Conservation (phyloP, 2,113 vertebrate genomes). For the Rhea americana region DNA sequence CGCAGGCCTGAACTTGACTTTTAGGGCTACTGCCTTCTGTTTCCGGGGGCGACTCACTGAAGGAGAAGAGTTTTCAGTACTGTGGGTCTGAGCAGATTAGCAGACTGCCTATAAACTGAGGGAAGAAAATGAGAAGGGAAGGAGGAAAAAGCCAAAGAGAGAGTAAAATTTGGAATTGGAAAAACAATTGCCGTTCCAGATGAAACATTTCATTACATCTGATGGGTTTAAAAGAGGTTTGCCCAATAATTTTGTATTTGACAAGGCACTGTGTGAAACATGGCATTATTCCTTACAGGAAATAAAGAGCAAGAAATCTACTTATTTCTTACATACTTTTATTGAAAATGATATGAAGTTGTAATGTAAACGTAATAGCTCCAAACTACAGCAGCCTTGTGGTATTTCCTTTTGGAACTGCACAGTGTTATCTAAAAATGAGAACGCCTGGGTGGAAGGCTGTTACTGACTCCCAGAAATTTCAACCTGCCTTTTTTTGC, state of each 20-base stretch:
- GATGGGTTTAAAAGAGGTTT: slow-evolving; percentile 29
- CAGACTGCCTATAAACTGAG: slow-evolving; percentile 34
- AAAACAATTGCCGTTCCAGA: slow-evolving; percentile 49
- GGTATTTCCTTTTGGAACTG: slow-evolving; percentile 64
- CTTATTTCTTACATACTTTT: slow-evolving; percentile 40
- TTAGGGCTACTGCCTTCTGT: neutral
- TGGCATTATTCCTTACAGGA: slow-evolving; percentile 68
- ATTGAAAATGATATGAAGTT: slow-evolving; percentile 32
- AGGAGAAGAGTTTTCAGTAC: slow-evolving; percentile 14
- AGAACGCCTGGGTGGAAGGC: slow-evolving; percentile 11
- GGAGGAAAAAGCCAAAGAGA: neutral
- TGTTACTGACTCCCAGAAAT: neutral
- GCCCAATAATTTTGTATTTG: slow-evolving; percentile 15
- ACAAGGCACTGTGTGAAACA: slow-evolving; percentile 59
- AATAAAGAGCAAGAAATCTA: slow-evolving; percentile 58
- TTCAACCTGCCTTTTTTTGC: neutral
- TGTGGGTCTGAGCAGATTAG: slow-evolving; percentile 42
- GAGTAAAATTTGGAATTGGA: slow-evolving; percentile 16
- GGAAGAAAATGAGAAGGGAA: slow-evolving; percentile 2
- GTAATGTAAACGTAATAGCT: slow-evolving; percentile 58
- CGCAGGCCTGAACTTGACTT: slow-evolving; percentile 24
- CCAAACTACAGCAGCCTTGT: neutral
- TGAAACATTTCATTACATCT: slow-evolving; percentile 33
- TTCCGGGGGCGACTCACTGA: slow-evolving; percentile 15
- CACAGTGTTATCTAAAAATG: neutral